These are phyloP conservation scores for Myripristis murdjan DNA, from an alignment of 2,797 vertebrate genomes.

Conservation along the genomic window DNA sequence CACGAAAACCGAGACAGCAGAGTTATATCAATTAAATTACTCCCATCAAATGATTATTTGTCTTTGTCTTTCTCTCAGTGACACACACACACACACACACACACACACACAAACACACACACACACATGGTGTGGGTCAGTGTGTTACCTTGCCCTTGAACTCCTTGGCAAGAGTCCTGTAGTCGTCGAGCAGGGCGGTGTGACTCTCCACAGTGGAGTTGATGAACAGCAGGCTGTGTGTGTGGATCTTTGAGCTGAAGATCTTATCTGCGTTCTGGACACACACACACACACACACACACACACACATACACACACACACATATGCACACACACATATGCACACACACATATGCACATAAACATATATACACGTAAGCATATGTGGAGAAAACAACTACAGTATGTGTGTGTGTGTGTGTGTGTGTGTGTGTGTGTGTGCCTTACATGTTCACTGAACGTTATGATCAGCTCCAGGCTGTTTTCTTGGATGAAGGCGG, in stretches of 20 bases:
- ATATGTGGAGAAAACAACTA: no score
- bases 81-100: not conserved
- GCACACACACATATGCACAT: no score
- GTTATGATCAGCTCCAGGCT: slow-evolving; percentile 89
- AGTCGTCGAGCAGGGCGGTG: slow-evolving; percentile 67
- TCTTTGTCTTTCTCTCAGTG: not conserved
- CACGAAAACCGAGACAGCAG: slow-evolving; percentile 6
- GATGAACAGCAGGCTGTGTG: slow-evolving; percentile 92
- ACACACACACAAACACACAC: slow-evolving; percentile 16
- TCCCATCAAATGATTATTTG: not conserved
- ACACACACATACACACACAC: not conserved
- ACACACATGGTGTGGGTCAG: no score
- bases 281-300: slow-evolving; percentile 18
- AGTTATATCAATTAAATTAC: not conserved
- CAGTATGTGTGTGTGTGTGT: no score
- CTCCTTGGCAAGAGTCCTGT: slow-evolving; percentile 73
- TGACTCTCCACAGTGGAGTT: slow-evolving; percentile 86
- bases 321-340: no score
- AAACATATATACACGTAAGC: no score
- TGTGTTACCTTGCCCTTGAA: slow-evolving; percentile 89
- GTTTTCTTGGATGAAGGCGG: slow-evolving; percentile 85
- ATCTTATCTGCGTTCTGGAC: slow-evolving; percentile 88
- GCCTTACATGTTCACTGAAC: slow-evolving; percentile 87
- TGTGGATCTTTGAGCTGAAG: slow-evolving; percentile 86
- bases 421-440: slow-evolving; percentile 9